Conservation (phyloP, 53 echinoderm and acorn worm species). For the Echinarachnius parma region DNA sequence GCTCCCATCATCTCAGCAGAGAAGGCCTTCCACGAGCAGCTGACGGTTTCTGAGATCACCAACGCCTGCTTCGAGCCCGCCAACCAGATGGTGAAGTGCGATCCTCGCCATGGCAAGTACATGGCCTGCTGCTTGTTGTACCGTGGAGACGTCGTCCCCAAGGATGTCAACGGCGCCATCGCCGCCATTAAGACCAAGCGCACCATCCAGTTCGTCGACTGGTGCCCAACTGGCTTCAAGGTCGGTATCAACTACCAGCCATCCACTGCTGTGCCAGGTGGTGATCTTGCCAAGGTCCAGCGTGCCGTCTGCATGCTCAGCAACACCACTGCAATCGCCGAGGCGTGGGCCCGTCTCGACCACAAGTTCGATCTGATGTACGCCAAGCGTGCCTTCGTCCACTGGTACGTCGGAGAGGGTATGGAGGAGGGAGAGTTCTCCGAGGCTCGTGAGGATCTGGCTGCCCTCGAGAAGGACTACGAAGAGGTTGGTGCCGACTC, state of each 20-base stretch:
- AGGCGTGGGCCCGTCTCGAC: slow-evolving; percentile 96
- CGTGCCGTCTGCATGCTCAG: slow-evolving; percentile 97
- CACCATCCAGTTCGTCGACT: slow-evolving; percentile 79
- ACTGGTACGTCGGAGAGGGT: slow-evolving; percentile 97
- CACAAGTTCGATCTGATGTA: slow-evolving; percentile 96
- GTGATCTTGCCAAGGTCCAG: slow-evolving; percentile 82
- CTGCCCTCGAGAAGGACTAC: slow-evolving; percentile 93
- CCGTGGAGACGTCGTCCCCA: slow-evolving; percentile 73
- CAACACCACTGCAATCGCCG: slow-evolving; percentile 96
- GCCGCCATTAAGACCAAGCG: slow-evolving; percentile 79
- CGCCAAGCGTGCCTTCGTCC: slow-evolving; percentile 96
- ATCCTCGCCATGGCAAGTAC: slow-evolving; percentile 77
- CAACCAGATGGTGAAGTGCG: slow-evolving; percentile 94
- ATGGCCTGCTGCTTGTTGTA: slow-evolving; percentile 66
- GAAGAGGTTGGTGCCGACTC: slow-evolving; percentile 76
- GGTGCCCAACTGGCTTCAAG: slow-evolving; percentile 81
- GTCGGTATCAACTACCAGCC: slow-evolving; percentile 84
- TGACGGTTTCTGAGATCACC: slow-evolving; percentile 76
- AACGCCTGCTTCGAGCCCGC: slow-evolving; percentile 87
- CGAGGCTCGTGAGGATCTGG: slow-evolving; percentile 91
- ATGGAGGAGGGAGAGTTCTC: slow-evolving; percentile 98
- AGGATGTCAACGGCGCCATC: slow-evolving; percentile 71
- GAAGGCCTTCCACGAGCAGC: slow-evolving; percentile 81
- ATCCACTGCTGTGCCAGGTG: slow-evolving; percentile 61
- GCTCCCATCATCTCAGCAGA: slow-evolving; percentile 71